phyloP scores from a whole-genome alignment of 2,888 invertebrate genomes.

The Byasa hedistus region DNA sequence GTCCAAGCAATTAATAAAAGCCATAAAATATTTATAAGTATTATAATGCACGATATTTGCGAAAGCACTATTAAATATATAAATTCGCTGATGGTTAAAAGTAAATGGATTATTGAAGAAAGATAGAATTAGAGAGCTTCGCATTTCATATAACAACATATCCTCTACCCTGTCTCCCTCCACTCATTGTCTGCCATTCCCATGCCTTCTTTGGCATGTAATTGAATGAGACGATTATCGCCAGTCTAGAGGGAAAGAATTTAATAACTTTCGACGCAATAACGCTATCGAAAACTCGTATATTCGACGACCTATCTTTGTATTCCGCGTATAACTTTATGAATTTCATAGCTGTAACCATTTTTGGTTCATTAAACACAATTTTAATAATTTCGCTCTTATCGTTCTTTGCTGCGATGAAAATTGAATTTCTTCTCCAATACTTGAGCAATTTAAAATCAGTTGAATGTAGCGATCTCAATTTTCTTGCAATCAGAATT shows the following conservation, averaged over 20 bases:
- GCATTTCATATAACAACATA: conserved; percentile 63
- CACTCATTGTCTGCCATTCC: conserved; percentile 69
- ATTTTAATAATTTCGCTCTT: conserved; percentile 59
- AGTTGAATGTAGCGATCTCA: conserved; percentile 33
- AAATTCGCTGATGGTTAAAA: background rate
- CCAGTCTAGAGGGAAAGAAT: conserved; percentile 67
- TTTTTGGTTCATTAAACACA: conserved; percentile 64
- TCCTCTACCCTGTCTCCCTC: conserved; percentile 45
- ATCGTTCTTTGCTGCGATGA: conserved; percentile 50
- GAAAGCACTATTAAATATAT: background rate
- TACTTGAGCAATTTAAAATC: conserved; percentile 39
- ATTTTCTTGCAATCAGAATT: conserved; percentile 35
- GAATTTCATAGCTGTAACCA: conserved; percentile 43
- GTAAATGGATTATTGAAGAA: background rate
- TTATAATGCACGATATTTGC: too few species aligned
- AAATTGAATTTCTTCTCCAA: conserved; percentile 50
- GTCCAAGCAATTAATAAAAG: too few species aligned
- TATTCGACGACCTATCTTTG: conserved; percentile 42
- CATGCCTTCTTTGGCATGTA: conserved; percentile 69
- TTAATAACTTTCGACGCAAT: conserved; percentile 70
- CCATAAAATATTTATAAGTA: too few species aligned
- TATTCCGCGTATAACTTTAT: conserved; percentile 27
- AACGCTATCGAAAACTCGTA: conserved; percentile 48
- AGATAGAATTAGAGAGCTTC: conserved; percentile 58
- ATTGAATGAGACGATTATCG: conserved; percentile 75